A percentile compares a stretch with the other conserved stretches of the same genome.
Evolutionary conservation across 2,888 invertebrate genomes (phyloP).

Genomic region (Icerya purchasi): DNA sequence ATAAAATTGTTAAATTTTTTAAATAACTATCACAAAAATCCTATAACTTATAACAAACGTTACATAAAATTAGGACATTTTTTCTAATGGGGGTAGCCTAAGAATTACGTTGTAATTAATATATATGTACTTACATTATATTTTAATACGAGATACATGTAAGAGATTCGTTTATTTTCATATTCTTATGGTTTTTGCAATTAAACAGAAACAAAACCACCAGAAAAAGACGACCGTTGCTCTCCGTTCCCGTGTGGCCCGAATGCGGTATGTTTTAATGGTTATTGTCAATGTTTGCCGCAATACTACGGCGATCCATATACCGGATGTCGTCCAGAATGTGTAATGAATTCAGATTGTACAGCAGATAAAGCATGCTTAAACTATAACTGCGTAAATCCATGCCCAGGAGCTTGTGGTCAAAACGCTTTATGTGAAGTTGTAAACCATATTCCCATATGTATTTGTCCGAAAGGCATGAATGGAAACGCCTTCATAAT

Average conservation of each 20-base stretch:
- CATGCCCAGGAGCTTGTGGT: slow-evolving; percentile 52
- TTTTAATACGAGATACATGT: no score
- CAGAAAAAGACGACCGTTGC: slow-evolving; percentile 40
- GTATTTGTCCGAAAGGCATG: slow-evolving; percentile 38
- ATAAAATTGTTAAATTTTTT: no score
- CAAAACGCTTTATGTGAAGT: slow-evolving; percentile 27
- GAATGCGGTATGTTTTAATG: slow-evolving; percentile 33
- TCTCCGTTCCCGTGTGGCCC: slow-evolving; percentile 48
- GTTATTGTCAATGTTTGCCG: slow-evolving; percentile 47
- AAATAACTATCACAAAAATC: no score
- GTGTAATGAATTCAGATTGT: slow-evolving; percentile 52
- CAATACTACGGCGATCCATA: slow-evolving; percentile 56
- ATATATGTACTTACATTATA: no score
- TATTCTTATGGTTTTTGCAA: no score
- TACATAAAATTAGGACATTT: no score
- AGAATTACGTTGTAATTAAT: no score
- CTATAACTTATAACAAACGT: no score
- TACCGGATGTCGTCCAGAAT: slow-evolving; percentile 52
- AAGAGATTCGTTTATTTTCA: slow-evolving; percentile 1
- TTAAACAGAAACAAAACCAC: slow-evolving; percentile 25
- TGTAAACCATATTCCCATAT: slow-evolving; percentile 21
- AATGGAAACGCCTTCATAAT: slow-evolving; percentile 44
- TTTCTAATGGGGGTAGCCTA: no score
- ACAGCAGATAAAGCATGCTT: slow-evolving; percentile 43
- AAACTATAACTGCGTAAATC: slow-evolving; percentile 33